phyloP scores from a whole-genome alignment of 2,888 invertebrate species.

The Trisateles emortualis region DNA sequence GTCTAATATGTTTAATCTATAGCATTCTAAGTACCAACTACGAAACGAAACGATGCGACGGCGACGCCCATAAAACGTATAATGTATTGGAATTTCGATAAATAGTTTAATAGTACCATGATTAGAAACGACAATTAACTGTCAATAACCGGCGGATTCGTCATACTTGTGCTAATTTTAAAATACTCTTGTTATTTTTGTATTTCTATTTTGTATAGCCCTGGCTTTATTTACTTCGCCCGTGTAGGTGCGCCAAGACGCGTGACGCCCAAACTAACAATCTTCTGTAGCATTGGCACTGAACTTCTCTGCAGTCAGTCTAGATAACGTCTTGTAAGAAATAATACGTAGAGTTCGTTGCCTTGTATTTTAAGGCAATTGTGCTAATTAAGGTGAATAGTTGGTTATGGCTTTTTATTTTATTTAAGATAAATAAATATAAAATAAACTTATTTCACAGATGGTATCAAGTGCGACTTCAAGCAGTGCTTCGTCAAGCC shows the following conservation, averaged over 20 bases:
- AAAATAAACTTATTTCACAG: conserved; percentile 53
- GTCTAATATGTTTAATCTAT: no score
- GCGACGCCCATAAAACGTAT: no score
- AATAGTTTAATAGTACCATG: background rate
- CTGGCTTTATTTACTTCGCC: conserved; percentile 76
- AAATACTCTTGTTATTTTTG: conserved; percentile 68
- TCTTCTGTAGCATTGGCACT: conserved; percentile 82
- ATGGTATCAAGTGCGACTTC: conserved; percentile 88
- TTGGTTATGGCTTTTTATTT: background rate
- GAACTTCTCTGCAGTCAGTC: conserved; percentile 78
- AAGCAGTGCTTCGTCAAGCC: conserved; percentile 87
- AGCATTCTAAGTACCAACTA: background rate
- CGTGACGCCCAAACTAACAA: conserved; percentile 76
- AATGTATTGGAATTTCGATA: background rate
- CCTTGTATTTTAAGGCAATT: conserved; percentile 5
- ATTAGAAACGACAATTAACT: conserved; percentile 30
- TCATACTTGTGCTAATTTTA: conserved; percentile 59
- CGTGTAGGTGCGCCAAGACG: conserved; percentile 81
- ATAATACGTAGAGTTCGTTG: conserved; percentile 48
- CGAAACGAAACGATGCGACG: no score
- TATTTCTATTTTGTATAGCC: conserved; percentile 77
- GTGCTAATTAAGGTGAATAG: background rate
- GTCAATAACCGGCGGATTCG: conserved; percentile 54
- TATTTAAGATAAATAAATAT: no score
- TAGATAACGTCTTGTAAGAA: conserved; percentile 77